Evolutionary conservation across 2,797 vertebrate species (phyloP).

Genomic region (Alosa sapidissima): DNA sequence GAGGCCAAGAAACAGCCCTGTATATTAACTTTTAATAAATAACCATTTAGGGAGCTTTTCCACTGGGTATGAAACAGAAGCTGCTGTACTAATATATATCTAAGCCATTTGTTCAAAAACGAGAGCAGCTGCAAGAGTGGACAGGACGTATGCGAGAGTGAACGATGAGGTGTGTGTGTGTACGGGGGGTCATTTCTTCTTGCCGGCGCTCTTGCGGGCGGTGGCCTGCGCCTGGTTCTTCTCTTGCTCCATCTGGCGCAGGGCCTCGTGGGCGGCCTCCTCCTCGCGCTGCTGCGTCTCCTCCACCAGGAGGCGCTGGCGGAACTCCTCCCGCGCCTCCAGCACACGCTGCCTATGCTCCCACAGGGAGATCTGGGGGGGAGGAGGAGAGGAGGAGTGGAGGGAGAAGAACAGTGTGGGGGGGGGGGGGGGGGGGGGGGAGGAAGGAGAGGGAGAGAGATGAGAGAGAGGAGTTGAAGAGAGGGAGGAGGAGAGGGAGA

Average conservation of each 20-base stretch:
- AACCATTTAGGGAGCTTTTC: background rate
- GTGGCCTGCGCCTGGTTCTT: slow-evolving; percentile 44
- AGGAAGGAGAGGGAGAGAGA: background rate
- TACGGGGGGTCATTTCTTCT: slow-evolving; percentile 70
- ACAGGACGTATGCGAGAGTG: no score
- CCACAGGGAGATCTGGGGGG: slow-evolving; percentile 71
- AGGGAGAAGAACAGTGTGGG: slow-evolving; percentile 22
- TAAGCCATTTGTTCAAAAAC: no score
- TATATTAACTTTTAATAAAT: background rate
- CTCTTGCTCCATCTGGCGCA: background rate
- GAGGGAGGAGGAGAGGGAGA: no score
- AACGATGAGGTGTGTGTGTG: background rate
- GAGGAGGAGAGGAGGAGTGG: slow-evolving; percentile 35
- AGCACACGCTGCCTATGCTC: slow-evolving; percentile 64
- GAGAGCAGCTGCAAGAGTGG: no score
- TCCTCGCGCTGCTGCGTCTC: slow-evolving; percentile 54
- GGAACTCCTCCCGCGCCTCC: slow-evolving; percentile 69
- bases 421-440: background rate
- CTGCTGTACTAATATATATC: no score
- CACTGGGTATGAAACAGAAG: slow-evolving; percentile 30
- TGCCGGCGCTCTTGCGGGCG: slow-evolving; percentile 64
- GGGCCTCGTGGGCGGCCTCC: background rate
- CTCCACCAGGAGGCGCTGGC: slow-evolving; percentile 58
- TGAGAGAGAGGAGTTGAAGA: background rate
- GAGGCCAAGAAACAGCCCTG: background rate